These are phyloP conservation scores for Tiphia femorata DNA, from an alignment of 2,888 invertebrate species.

Conservation along the genomic window DNA sequence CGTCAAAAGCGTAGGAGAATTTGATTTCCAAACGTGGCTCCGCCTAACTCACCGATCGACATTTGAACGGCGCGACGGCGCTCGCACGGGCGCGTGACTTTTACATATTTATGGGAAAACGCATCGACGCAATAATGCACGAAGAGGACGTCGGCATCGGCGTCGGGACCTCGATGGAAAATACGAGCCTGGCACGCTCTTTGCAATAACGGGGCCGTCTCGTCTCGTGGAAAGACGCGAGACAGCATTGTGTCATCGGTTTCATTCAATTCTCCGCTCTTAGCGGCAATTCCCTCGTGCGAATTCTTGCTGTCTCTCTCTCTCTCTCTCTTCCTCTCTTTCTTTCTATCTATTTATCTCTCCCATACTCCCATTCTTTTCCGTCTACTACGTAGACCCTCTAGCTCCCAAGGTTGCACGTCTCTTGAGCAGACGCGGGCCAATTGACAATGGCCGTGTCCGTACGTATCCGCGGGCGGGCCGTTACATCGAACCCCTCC, in stretches of 20 bases:
- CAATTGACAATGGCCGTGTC: conserved; percentile 1
- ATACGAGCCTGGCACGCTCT: conserved; percentile 2
- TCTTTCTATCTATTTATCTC: not conserved
- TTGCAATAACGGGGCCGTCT: conserved; percentile 2
- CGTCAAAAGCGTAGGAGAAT: too few relatives aligned
- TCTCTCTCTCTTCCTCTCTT: not conserved
- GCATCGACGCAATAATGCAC: not conserved
- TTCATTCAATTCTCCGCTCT: conserved; percentile 41
- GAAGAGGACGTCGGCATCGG: conserved; percentile 3
- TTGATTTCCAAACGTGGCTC: too few relatives aligned
- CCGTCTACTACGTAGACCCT: not conserved
- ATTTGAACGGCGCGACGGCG: too few relatives aligned
- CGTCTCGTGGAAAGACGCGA: conserved; percentile 9
- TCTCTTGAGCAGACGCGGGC: not conserved
- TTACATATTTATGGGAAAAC: not conserved
- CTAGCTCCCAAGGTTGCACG: not conserved
- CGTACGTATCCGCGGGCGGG: not conserved
- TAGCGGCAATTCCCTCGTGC: too few relatives aligned
- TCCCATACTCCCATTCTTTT: not conserved
- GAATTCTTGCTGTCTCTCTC: too few relatives aligned
- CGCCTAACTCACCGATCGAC: too few relatives aligned
- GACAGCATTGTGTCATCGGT: conserved; percentile 30
- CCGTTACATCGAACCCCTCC: not conserved
- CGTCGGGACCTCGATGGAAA: conserved; percentile 11
- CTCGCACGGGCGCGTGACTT: not conserved